Conservation (phyloP, 2,888 invertebrate genomes). For the Zonitis immaculata region DNA sequence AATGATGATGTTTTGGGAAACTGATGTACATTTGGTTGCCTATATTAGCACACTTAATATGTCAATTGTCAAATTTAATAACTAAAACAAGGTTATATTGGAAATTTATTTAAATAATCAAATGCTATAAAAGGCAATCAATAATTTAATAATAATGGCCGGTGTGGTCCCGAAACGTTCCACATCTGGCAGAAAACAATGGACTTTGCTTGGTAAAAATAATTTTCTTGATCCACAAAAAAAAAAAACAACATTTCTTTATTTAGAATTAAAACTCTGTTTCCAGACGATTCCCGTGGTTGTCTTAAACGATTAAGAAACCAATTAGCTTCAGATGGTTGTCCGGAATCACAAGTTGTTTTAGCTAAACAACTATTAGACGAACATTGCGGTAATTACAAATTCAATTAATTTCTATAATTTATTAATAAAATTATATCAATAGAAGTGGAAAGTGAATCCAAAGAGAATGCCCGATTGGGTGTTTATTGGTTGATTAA, state of each 20-base stretch:
- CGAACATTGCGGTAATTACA: conserved; percentile 71
- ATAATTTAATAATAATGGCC: conserved; percentile 46
- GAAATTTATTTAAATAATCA: not conserved
- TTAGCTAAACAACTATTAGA: conserved; percentile 78
- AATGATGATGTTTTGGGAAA: too few species aligned
- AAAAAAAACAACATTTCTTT: not conserved
- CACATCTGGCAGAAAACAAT: conserved; percentile 65
- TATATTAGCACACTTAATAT: not conserved
- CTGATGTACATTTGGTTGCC: not conserved
- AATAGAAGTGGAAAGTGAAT: conserved; percentile 49
- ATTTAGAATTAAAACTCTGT: conserved; percentile 6
- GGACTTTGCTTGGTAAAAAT: conserved; percentile 67
- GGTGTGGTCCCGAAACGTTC: conserved; percentile 56
- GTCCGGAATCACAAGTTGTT: conserved; percentile 83
- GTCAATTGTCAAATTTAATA: not conserved
- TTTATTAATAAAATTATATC: not conserved
- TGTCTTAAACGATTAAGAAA: conserved; percentile 60
- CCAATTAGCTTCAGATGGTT: conserved; percentile 83
- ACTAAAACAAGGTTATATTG: not conserved
- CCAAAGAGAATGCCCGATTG: conserved; percentile 70
- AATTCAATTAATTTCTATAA: too few species aligned
- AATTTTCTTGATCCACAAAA: conserved; percentile 2
- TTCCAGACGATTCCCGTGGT: conserved; percentile 61
- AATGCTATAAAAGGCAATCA: not conserved
- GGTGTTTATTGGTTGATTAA: conserved; percentile 90